Base-by-base conservation (phyloP, 2,888 invertebrate genomes). In the Allygus modestus region DNA sequence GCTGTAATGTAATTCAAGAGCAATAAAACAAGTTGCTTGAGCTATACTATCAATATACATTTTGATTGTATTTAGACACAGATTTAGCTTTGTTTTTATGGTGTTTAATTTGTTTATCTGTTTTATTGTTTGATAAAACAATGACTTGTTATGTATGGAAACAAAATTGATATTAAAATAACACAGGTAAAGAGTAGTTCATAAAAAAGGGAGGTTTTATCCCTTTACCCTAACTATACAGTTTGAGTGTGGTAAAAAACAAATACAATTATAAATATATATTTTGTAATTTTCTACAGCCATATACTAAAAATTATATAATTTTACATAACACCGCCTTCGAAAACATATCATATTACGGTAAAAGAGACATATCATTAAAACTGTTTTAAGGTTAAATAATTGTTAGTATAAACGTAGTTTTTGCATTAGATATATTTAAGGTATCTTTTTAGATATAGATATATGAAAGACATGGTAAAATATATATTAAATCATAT, bases 1-100 rank as follows among this genome's bases (percentile, higher is more conserved):
- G 54, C 54, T 54, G 28, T 65, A 65, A 73, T 12, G 41, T n/a
- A 12, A 77, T 73, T 31, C 26, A 28, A 46, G 26, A 77, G 58
- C 79, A 54, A 79, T 79, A 54, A 79, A 79, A 37, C 0, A 7
- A 54, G 17, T 79, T 79, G 79, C 79, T 79, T 79, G 79, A 58
- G 79, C 58, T 79, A 79, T 58, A 79, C 28, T 11, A 77, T 77
- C 77, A 73, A 73, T 73, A 41, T 7, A 46, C 46, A 46, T 46
- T 46, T 46, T 46, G n/a, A 46, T 37, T 37, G n/a, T n/a, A n/a
- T n/a, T n/a, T n/a, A n/a, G n/a, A n/a, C n/a, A n/a, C n/a, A n/a
- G n/a, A n/a, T n/a, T n/a, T n/a, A n/a, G n/a, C n/a, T n/a, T n/a
- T n/a, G n/a, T n/a, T n/a, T n/a, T n/a, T n/a, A n/a, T n/a, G n/a